Evolutionary conservation across 2,113 vertebrate genomes (phyloP), one percentile per base, ranked within the genome.

Genomic region (Channa argus): DNA sequence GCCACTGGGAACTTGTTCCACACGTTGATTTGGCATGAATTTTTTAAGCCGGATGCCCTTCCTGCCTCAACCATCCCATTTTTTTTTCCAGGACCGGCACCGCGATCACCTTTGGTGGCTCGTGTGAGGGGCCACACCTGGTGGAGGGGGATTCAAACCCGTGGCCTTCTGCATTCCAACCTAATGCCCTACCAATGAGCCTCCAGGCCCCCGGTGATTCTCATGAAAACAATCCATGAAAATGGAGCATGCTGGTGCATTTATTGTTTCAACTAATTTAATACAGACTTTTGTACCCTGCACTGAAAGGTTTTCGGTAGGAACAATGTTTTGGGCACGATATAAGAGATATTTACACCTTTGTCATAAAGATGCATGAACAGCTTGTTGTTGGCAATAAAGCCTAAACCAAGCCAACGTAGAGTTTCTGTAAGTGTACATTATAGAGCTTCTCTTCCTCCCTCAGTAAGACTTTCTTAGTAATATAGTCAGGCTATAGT

Each of bases 191-290:
- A 24, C 24, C 24, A 24, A 24, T 24, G 24, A 24, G 24, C 24
- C 24, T 24, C 24, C 1, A 24, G 24, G 24, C 24, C 24, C 24
- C 24, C 24, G 24, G 5, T 38, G 39, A 70, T 69, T 14, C 43
- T 83, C 37, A 69, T 72, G 59, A 71, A 34, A 12, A 67, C 79
- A 11, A 59, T 11, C 38, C 46, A 59, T 68, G 62, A 0, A 63
- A 70, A 62, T 54, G 9, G 3, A 38, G 15, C 37, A 6, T 77
- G 53, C 64, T 43, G 54, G 13, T 79, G 51, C 68, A 70, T 63
- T 74, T 63, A 63, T 43, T 58, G 41, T 38, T 67, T 60, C 1
- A 65, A 53, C 13, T 65, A 76, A 58, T 66, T 12, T 33, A 50
- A 74, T 4, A 69, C 38, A 24, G 34, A 54, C 61, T 60, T 15